Base-by-base conservation (phyloP, 2,113 vertebrate species). In the Colistium nudipinnis region DNA sequence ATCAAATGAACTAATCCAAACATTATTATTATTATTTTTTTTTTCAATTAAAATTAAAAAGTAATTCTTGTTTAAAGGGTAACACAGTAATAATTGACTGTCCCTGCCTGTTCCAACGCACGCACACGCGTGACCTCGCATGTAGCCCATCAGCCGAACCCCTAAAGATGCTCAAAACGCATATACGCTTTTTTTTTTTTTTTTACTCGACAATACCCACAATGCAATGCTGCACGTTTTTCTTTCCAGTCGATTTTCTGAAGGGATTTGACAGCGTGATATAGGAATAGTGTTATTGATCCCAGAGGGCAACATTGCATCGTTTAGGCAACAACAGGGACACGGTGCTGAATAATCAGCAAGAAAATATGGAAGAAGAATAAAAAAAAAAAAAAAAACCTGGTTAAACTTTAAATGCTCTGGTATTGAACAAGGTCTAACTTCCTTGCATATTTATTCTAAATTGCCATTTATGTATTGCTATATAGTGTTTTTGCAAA, bases 211-310 rank as follows among this genome's bases (percentile, higher is more conserved):
- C 36, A 56, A 24, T 53, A 65, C 22, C 36, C 22, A 35, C 45
- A 56, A 47, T 48, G 47, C 38, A 60, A 2, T 19, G 16, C 25
- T 25, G 47, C 39, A 31, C 47, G 19, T 51, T 71, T 52, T 55
- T n/a, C n/a, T n/a, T n/a, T n/a, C n/a, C 13, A 35, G 62, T 71
- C 0, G 3, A 68, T 78, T 33, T 45, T 36, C 48, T 48, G 44
- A 24, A 39, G 59, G 33, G 28, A 57, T 36, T n/a, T 25, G 39
- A 60, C 27, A 62, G 36, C 5, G 0, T 48, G 13, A 43, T 82
- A 28, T 30, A 73, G 28, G 47, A n/a, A 66, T 49, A 16, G 54
- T 27, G 27, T 48, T 70, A 81, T 73, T 66, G 60, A 82, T 62
- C 30, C 67, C 44, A 65, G 17, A 51, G 57, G 53, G 48, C 35